Evolutionary conservation across 1,140 invertebrate species (phyloP).

Genomic region (Idris sp.): DNA sequence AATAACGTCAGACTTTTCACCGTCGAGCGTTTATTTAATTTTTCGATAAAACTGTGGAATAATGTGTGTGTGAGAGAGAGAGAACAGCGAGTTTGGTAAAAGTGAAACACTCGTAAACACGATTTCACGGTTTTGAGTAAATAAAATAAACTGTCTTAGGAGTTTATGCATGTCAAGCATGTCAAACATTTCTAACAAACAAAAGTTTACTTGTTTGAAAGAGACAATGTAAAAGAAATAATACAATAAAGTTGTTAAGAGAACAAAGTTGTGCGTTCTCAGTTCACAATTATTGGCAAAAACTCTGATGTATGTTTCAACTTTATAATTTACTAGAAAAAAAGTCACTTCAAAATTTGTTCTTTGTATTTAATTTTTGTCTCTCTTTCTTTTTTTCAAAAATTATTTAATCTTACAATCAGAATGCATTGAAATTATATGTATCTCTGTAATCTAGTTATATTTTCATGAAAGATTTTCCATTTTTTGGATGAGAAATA

Average conservation of each 20-base stretch:
- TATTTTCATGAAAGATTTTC: constrained; percentile 28
- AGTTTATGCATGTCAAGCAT: constrained; percentile 32
- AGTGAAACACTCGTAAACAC: constrained; percentile 4
- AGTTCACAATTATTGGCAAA: background rate
- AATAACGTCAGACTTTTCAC: constrained; percentile 8
- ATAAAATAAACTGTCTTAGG: constrained; percentile 34
- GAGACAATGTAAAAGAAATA: constrained; percentile 19
- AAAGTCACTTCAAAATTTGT: background rate
- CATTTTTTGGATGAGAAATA: constrained; percentile 32
- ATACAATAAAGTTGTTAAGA: background rate
- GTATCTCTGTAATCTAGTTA: too few relatives aligned
- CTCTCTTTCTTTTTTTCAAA: too few relatives aligned
- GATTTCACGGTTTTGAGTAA: constrained; percentile 7
- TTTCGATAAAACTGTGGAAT: constrained; percentile 3
- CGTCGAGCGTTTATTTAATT: constrained; percentile 21
- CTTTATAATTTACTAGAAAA: background rate
- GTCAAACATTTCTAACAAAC: constrained; percentile 31
- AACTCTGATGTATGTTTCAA: background rate
- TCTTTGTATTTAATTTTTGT: too few relatives aligned
- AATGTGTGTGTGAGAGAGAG: too few relatives aligned
- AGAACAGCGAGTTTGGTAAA: background rate
- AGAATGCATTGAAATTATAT: too few relatives aligned
- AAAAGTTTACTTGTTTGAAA: constrained; percentile 13
- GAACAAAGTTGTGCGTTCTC: background rate
- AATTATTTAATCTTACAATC: too few relatives aligned